phyloP scores from a whole-genome alignment of 2,888 invertebrate genomes.

The Andrena trimmerana region DNA sequence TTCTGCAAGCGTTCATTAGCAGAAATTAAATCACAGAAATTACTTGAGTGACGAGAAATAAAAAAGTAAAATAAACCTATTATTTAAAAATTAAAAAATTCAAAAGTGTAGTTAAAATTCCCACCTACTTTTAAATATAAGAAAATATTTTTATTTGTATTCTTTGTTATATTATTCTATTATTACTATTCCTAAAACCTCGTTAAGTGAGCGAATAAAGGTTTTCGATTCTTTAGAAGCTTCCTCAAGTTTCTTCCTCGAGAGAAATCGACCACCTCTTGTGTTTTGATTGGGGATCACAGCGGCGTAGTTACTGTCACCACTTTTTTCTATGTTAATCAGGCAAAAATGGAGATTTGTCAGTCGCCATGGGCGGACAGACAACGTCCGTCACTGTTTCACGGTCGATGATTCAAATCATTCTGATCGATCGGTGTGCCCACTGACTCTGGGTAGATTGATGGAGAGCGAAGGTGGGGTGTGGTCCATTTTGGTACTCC shows the following conservation, averaged over 20 bases:
- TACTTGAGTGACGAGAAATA: too few species aligned
- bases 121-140: too few species aligned
- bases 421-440: slow-evolving; percentile 50
- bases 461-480: slow-evolving; percentile 45
- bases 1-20: too few species aligned
- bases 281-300: neutral
- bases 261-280: neutral
- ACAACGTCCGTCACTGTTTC: slow-evolving; percentile 50
- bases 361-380: slow-evolving; percentile 16
- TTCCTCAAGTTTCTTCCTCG: neutral
- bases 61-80: too few species aligned
- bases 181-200: too few species aligned
- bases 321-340: slow-evolving; percentile 31
- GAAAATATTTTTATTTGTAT: too few species aligned
- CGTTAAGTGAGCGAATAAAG: too few species aligned
- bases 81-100: too few species aligned
- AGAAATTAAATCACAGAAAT: too few species aligned
- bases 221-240: too few species aligned
- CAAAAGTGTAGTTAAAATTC: too few species aligned
- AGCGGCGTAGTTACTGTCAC: neutral
- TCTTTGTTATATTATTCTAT: too few species aligned
- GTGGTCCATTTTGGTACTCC: slow-evolving; percentile 56
- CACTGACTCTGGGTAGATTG: slow-evolving; percentile 32
- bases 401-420: slow-evolving; percentile 62
- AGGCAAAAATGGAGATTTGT: slow-evolving; percentile 32